Percentiles rank a stretch among this genome's conserved stretches.
phyloP scores from a whole-genome alignment of 2,113 vertebrate genomes.

The Sceloporus tristichus region DNA sequence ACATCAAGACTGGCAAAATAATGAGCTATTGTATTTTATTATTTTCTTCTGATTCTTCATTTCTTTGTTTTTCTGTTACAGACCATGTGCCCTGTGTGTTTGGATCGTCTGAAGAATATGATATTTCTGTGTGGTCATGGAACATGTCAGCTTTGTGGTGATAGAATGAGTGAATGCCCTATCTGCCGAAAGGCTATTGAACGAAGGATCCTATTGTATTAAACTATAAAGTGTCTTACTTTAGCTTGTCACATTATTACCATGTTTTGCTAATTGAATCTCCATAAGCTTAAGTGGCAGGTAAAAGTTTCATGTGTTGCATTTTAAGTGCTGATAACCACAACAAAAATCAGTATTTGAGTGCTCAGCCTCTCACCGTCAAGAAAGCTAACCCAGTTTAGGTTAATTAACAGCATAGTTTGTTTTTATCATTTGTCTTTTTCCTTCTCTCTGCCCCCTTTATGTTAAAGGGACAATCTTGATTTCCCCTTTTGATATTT shows the following conservation, averaged over 20 bases:
- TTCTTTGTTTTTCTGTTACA: slow-evolving; percentile 74
- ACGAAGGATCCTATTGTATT: slow-evolving; percentile 96
- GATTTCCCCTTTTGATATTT: slow-evolving; percentile 56
- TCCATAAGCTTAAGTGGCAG: slow-evolving; percentile 48
- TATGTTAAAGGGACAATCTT: slow-evolving; percentile 67
- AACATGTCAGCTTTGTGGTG: slow-evolving; percentile 97
- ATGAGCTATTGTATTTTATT: not conserved
- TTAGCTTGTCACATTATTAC: slow-evolving; percentile 48
- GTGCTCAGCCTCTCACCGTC: slow-evolving; percentile 55
- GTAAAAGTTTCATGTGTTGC: slow-evolving; percentile 58
- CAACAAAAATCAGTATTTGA: slow-evolving; percentile 71
- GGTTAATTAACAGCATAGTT: slow-evolving; percentile 52
- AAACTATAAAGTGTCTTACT: slow-evolving; percentile 56
- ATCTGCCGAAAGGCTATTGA: slow-evolving; percentile 99
- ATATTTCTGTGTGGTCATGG: slow-evolving; percentile 99
- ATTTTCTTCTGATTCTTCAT: not conserved
- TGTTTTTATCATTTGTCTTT: slow-evolving; percentile 32
- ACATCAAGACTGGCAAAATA: not conserved
- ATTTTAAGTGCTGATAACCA: slow-evolving; percentile 61
- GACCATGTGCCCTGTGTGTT: slow-evolving; percentile 98
- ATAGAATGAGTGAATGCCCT: slow-evolving; percentile 99
- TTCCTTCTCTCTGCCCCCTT: slow-evolving; percentile 24
- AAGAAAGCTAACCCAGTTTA: slow-evolving; percentile 57
- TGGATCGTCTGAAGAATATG: slow-evolving; percentile 99
- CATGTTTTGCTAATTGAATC: slow-evolving; percentile 46